Conservation (phyloP, 2,113 vertebrate genomes). For the Galemys pyrenaicus region DNA sequence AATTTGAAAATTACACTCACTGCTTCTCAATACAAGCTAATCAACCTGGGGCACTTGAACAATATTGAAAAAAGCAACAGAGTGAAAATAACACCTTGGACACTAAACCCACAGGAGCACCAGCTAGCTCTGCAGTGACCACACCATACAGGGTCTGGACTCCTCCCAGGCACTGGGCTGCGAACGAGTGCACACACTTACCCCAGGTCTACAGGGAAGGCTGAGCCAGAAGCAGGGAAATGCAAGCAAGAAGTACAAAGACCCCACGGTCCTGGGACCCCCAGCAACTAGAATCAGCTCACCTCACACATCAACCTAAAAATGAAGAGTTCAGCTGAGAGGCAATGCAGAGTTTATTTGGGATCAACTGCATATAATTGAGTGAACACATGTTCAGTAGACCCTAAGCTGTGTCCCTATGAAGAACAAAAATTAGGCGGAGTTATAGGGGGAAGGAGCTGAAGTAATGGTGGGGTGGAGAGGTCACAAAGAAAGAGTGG, state of each 20-base stretch:
- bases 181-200: neutral
- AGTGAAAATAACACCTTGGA: neutral
- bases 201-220: neutral
- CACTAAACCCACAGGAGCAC: neutral
- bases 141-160: fast-evolving
- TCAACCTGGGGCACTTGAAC: neutral
- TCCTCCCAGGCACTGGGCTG: neutral
- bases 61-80: neutral
- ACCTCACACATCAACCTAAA: neutral
- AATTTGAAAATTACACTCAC: neutral
- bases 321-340: too few relatives aligned
- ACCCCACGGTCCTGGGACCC: neutral
- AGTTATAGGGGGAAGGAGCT: too few relatives aligned
- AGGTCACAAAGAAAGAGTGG: too few relatives aligned
- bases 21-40: neutral
- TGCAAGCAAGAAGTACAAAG: neutral
- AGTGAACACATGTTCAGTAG: too few relatives aligned
- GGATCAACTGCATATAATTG: too few relatives aligned
- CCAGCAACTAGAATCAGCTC: neutral
- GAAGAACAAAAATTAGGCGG: too few relatives aligned
- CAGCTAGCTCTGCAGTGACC: neutral
- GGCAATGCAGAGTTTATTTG: too few relatives aligned
- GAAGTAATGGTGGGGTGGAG: too few relatives aligned
- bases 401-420: too few relatives aligned
- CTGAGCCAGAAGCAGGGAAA: neutral